Conservation (phyloP, 92 coral and sea anemone species). For the Ricordea florida region DNA sequence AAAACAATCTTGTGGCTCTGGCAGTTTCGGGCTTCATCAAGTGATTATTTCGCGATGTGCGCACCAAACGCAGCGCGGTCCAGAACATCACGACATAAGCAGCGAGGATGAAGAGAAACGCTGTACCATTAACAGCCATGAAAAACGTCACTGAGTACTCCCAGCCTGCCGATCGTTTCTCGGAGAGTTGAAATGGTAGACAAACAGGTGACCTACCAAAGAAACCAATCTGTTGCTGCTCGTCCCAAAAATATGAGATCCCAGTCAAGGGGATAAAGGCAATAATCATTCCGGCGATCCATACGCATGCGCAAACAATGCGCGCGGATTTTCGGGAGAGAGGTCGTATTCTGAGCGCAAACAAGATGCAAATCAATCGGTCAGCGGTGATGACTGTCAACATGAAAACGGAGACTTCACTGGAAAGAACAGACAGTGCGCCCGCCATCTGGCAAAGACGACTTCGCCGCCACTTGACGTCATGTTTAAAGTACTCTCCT, state of each 20-base stretch:
- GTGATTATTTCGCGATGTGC: not conserved
- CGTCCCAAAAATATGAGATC: conserved; percentile 51
- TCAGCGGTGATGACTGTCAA: conserved; percentile 57
- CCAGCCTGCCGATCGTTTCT: conserved; percentile 71
- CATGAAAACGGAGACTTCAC: conserved; percentile 69
- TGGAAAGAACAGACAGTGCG: conserved; percentile 63
- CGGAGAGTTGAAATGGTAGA: conserved; percentile 63
- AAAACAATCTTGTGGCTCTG: conserved; percentile 56
- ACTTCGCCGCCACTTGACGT: conserved; percentile 63
- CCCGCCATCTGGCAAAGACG: conserved; percentile 62
- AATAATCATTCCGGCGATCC: conserved; percentile 36
- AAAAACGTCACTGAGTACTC: conserved; percentile 66
- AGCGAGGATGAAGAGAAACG: conserved; percentile 58
- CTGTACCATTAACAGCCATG: conserved; percentile 55
- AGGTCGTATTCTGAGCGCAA: conserved; percentile 44
- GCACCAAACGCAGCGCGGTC: not conserved
- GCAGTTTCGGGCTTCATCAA: conserved; percentile 50
- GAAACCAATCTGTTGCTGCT: conserved; percentile 28
- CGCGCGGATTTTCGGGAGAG: conserved; percentile 20
- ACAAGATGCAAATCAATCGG: conserved; percentile 58
- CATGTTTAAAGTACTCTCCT: conserved; percentile 68
- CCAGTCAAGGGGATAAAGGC: conserved; percentile 50
- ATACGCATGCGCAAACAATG: conserved; percentile 34
- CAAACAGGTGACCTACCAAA: conserved; percentile 76
- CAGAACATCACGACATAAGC: conserved; percentile 65